Evolutionary conservation across 2,113 vertebrate species (phyloP).

Genomic region (Mormyrus lacerda): DNA sequence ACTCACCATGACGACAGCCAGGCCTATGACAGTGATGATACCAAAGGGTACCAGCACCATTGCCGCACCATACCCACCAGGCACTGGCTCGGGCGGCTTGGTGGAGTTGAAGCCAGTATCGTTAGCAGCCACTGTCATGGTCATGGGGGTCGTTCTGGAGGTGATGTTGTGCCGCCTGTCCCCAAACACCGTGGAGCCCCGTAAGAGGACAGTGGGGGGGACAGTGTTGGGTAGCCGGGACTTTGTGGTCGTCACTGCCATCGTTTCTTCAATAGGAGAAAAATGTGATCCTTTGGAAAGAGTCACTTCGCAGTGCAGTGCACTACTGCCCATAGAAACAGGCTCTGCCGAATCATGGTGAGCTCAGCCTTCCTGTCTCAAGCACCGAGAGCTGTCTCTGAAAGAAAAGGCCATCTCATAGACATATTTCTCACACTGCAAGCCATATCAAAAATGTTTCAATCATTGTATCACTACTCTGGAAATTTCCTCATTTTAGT

Average conservation of each 20-base stretch:
- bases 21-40: conserved; percentile 84
- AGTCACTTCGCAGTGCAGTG: conserved; percentile 29
- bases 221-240: conserved; percentile 40
- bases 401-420: not conserved
- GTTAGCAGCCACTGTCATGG: conserved; percentile 66
- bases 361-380: conserved; percentile 17
- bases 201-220: conserved; percentile 38
- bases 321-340: conserved; percentile 24
- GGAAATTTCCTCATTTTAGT: not conserved
- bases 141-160: conserved; percentile 44
- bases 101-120: conserved; percentile 78
- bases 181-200: conserved; percentile 31
- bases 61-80: conserved; percentile 62
- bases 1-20: conserved; percentile 85
- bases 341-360: conserved; percentile 27
- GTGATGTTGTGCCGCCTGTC: conserved; percentile 43
- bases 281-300: not conserved
- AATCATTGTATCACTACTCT: not conserved
- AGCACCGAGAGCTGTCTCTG: not conserved
- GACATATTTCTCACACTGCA: not conserved
- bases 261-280: conserved; percentile 28
- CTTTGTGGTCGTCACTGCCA: conserved; percentile 42
- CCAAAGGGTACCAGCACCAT: conserved; percentile 87
- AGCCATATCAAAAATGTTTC: not conserved
- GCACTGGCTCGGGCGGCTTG: conserved; percentile 60